Percentiles rank a stretch among this genome's conserved stretches.
These are phyloP conservation scores for Holacanthus passer DNA, from an alignment of 2,113 vertebrate species.

Conservation along the genomic window DNA sequence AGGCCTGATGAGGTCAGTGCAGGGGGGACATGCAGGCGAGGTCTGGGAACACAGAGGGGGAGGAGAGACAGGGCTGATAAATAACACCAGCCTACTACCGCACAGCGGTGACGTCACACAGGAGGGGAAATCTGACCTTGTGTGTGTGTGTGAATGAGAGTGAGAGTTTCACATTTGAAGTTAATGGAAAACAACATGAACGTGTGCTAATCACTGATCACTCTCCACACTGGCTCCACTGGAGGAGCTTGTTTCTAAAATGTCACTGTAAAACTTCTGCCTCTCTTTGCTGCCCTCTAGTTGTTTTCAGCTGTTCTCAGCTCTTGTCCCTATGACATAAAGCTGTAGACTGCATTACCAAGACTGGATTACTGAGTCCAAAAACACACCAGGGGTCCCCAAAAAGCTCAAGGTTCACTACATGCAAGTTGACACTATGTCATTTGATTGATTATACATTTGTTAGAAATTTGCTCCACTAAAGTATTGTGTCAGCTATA, in stretches of 20 bases:
- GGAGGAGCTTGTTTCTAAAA: not conserved
- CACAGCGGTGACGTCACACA: slow-evolving; percentile 49
- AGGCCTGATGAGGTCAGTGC: slow-evolving; percentile 79
- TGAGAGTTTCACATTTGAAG: not conserved
- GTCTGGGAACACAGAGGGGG: slow-evolving; percentile 60
- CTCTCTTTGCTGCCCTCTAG: slow-evolving; percentile 66
- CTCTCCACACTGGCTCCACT: not conserved
- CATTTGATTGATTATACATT: too few species aligned
- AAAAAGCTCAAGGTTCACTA: too few species aligned
- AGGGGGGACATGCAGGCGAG: slow-evolving; percentile 58
- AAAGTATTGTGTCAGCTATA: not conserved
- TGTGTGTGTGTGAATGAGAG: not conserved
- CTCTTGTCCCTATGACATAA: too few species aligned
- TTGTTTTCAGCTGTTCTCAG: too few species aligned
- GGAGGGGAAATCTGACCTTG: slow-evolving; percentile 28
- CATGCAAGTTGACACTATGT: too few species aligned
- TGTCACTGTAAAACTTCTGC: not conserved
- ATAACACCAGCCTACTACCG: slow-evolving; percentile 30
- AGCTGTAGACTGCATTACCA: too few species aligned
- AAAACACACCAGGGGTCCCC: too few species aligned
- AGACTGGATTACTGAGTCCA: not conserved
- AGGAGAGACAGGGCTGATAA: slow-evolving; percentile 43
- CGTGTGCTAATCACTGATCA: not conserved
- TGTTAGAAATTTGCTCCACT: not conserved
- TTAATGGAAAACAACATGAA: not conserved